These are phyloP conservation scores for Parasteatoda lunata DNA, from an alignment of 2,888 invertebrate species.

Conservation along the genomic window DNA sequence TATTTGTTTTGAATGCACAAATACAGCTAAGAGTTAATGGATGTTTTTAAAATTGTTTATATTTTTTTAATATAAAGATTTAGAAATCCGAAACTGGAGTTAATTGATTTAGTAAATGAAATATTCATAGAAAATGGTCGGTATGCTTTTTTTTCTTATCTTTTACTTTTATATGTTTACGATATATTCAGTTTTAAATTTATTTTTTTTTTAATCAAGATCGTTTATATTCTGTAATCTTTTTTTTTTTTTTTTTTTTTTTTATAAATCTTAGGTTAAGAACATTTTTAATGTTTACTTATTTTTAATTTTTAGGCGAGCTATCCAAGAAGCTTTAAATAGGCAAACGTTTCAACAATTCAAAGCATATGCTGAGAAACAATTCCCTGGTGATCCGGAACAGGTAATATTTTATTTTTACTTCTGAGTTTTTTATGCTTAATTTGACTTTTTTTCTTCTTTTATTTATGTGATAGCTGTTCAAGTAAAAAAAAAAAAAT, in stretches of 20 bases:
- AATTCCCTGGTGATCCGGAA: slow-evolving; percentile 80
- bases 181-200: not conserved
- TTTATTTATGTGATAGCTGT: not conserved
- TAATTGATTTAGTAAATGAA: too few species aligned
- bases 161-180: too few species aligned
- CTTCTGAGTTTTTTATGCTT: not conserved
- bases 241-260: not conserved
- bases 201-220: not conserved
- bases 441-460: not conserved
- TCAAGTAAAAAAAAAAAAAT: too few species aligned
- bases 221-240: not conserved
- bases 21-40: too few species aligned
- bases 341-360: slow-evolving; percentile 94
- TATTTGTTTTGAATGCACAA: too few species aligned
- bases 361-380: slow-evolving; percentile 93
- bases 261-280: not conserved
- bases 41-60: too few species aligned
- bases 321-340: slow-evolving; percentile 96
- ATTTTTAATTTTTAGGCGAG: slow-evolving; percentile 73
- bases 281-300: not conserved
- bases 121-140: too few species aligned
- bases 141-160: too few species aligned
- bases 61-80: too few species aligned
- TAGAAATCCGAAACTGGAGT: too few species aligned
- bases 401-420: slow-evolving; percentile 75